phyloP scores from a whole-genome alignment of 2,113 vertebrate species.

The Erythrolamprus reginae region DNA sequence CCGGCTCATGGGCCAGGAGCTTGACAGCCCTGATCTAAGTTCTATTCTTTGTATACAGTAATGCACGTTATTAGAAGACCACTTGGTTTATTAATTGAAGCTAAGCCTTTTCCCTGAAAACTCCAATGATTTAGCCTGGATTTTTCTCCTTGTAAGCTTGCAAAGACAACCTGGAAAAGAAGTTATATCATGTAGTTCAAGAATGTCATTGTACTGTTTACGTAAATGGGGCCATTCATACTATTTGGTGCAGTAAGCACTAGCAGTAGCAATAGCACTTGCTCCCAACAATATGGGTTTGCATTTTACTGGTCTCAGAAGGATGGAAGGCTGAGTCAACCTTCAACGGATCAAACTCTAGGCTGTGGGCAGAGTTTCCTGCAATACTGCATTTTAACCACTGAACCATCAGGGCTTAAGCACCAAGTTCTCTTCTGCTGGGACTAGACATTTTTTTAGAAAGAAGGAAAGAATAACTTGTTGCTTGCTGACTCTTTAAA shows the following conservation, averaged over 20 bases:
- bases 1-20: no score
- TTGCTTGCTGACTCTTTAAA: constrained; percentile 67
- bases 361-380: no score
- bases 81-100: constrained; percentile 34
- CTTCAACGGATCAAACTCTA: no score
- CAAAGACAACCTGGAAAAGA: constrained; percentile 7
- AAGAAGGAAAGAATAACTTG: constrained; percentile 61
- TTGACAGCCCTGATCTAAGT: not conserved
- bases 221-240: constrained; percentile 27
- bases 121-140: constrained; percentile 23
- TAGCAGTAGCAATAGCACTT: not conserved
- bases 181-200: not conserved
- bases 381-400: not conserved
- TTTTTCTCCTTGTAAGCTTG: constrained; percentile 25
- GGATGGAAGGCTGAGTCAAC: no score
- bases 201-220: not conserved
- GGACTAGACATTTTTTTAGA: constrained; percentile 56
- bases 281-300: not conserved
- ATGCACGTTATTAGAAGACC: constrained; percentile 36
- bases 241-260: constrained; percentile 32
- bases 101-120: constrained; percentile 2
- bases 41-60: not conserved
- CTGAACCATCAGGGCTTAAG: constrained; percentile 3
- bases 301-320: no score
- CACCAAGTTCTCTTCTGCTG: not conserved